Conservation (phyloP, 2,888 invertebrate genomes). For the Diarsia mendica region DNA sequence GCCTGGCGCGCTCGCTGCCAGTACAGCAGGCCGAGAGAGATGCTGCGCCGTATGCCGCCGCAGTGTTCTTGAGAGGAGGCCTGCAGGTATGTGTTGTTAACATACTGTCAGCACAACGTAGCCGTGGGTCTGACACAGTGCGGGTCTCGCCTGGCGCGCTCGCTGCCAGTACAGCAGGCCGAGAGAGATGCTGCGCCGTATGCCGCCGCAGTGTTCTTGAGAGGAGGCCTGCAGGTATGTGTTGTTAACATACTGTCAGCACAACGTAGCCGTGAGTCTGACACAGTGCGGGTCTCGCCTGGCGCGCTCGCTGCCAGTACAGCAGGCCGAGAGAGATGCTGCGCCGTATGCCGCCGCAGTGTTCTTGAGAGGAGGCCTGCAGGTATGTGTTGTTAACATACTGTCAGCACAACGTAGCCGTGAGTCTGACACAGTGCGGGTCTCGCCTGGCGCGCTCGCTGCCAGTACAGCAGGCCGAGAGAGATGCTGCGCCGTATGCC, state of each 20-base stretch:
- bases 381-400: conserved; percentile 87
- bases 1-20: conserved; percentile 94
- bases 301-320: conserved; percentile 93
- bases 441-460: conserved; percentile 94
- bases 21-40: conserved; percentile 94
- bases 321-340: conserved; percentile 93
- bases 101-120: too few species aligned
- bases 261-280: conserved; percentile 94
- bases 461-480: conserved; percentile 93
- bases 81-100: conserved; percentile 90
- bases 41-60: conserved; percentile 90
- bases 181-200: conserved; percentile 92
- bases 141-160: conserved; percentile 94
- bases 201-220: conserved; percentile 91
- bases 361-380: conserved; percentile 94
- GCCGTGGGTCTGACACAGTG: conserved; percentile 95
- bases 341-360: conserved; percentile 89
- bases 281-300: conserved; percentile 95
- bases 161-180: conserved; percentile 93
- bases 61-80: conserved; percentile 93
- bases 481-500: conserved; percentile 91
- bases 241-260: too few species aligned
- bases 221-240: conserved; percentile 93
- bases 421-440: conserved; percentile 95
- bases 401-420: conserved; percentile 93